Evolutionary conservation across 2,113 vertebrate species (phyloP), one percentile per base, ranked within the genome.

Genomic region (Lagopus leucura): DNA sequence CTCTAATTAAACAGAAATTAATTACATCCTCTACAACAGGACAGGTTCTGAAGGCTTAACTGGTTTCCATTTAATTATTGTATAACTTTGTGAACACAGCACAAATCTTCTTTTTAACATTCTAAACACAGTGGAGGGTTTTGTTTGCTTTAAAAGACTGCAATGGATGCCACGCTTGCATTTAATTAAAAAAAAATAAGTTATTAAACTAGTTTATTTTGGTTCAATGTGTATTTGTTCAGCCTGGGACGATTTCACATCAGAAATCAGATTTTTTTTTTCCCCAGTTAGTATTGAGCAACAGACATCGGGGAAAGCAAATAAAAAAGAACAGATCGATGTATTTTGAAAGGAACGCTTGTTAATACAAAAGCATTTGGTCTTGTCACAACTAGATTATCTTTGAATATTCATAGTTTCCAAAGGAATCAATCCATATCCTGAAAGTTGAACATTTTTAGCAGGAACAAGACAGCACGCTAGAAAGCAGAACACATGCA

Each of bases 51-150:
- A 85, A 88, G 64, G 64, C 75, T 89, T 72, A 82, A 84, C 88
- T 61, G 64, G 50, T n/a, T 73, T 85, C 88, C 47, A 60, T 86
- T 84, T 90, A 92, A 94, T 96, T 97, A 72, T n/a, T 66, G 54
- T 64, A 8, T 27, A 82, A 84, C 86, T 83, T 2, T 75, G 60
- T 95, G 85, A 93, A 80, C 43, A 95, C 52, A 90, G 73, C 81
- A 92, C 95, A 95, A 94, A 89, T 93, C 84, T 58, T 72, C 61
- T 73, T 96, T 87, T 92, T 80, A 94, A 86, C 63, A 94, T 90
- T 87, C 85, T 90, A 83, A 65, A 69, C 21, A 34, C 14, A 25
- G 65, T 67, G n/a, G 28, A 40, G 54, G 90, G 50, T 70, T 93
- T 95, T 89, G 38, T 88, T 94, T 86, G 72, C 65, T 82, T 91